Base-by-base conservation (phyloP, 1,140 invertebrate genomes). In the Drusus annulatus region DNA sequence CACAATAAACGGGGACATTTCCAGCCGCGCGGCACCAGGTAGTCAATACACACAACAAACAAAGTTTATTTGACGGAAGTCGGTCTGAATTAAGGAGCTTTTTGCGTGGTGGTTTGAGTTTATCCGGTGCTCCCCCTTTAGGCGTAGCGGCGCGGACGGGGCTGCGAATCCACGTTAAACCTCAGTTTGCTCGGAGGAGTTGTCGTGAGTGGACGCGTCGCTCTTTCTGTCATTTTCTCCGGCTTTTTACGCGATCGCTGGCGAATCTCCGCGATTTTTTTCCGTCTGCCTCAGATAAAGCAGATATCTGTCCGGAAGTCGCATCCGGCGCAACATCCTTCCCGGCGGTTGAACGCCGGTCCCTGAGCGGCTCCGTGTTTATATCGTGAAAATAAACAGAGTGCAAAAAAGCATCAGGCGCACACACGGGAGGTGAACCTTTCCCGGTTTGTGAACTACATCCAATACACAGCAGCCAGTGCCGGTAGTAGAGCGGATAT, bases 101-200 rank as follows among this genome's bases (percentile, higher is more conserved):
- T 51, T 71, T 1, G 13, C 25, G 52, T 2, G 68, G 36, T 52
- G 68, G 45, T 5, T 23, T 16, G 1, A 6, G 63, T 25, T 71
- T 51, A 51, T 10, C 28, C 23, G 54, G 15, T 10, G 15, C 71
- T 75, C 71, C 36, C 71, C 71, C 36, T 16, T 28, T 8, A 31
- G 71, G 23, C 28, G 21, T 17, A 21, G 17, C 54, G 28, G 23
- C 71, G 16, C n/a, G n/a, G 71, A 58, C 71, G 71, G 71, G 68
- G 71, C 69, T 74, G 52, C 17, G 19, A 25, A 51, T 71, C 36
- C 51, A 23, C n/a, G 23, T 54, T n/a, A 75, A 56, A 75, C 71
- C 71, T 75, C 71, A 75, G 71, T 75, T 56, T 28, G 71, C 52
- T 75, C 52, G 54, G 54, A 75, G 71, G 25, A 58, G 71, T n/a